Evolutionary conservation across 2,797 vertebrate species (phyloP).

Genomic region (Chaetophractus vellerosus): DNA sequence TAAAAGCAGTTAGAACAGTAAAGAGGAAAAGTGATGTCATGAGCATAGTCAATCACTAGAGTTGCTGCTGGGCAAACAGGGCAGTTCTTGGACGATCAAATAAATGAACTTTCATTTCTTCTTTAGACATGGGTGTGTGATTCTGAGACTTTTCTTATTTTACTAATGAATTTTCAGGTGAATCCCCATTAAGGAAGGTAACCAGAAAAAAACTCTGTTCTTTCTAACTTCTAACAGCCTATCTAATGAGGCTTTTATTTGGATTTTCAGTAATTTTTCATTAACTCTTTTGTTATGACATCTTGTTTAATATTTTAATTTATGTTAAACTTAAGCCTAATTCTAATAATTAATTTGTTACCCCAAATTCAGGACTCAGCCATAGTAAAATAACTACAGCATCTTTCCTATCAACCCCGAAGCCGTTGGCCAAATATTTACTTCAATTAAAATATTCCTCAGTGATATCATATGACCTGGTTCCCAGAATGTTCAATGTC

Average conservation of each 20-base stretch:
- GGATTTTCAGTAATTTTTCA: neutral
- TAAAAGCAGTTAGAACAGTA: neutral
- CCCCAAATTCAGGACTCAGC: neutral
- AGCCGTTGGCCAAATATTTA: slow-evolving; percentile 3
- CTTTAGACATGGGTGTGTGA: neutral
- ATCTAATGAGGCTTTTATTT: neutral
- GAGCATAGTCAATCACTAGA: neutral
- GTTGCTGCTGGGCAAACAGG: neutral
- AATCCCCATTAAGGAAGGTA: neutral
- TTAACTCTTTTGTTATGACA: slow-evolving; percentile 22
- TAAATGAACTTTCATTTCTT: neutral
- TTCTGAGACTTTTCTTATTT: neutral
- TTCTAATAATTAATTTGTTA: neutral
- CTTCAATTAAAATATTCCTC: slow-evolving; percentile 31
- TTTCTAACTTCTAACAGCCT: neutral
- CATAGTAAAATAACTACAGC: neutral
- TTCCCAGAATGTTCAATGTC: slow-evolving; percentile 20
- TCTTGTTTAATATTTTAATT: neutral
- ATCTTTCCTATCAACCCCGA: neutral
- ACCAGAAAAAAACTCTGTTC: neutral
- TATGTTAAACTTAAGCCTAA: slow-evolving; percentile 12
- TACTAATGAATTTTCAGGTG: slow-evolving; percentile 28
- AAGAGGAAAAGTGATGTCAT: neutral
- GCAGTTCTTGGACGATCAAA: neutral
- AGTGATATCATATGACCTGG: neutral